Evolutionary conservation across 2,888 invertebrate species (phyloP).

Genomic region (Volucella zonaria): DNA sequence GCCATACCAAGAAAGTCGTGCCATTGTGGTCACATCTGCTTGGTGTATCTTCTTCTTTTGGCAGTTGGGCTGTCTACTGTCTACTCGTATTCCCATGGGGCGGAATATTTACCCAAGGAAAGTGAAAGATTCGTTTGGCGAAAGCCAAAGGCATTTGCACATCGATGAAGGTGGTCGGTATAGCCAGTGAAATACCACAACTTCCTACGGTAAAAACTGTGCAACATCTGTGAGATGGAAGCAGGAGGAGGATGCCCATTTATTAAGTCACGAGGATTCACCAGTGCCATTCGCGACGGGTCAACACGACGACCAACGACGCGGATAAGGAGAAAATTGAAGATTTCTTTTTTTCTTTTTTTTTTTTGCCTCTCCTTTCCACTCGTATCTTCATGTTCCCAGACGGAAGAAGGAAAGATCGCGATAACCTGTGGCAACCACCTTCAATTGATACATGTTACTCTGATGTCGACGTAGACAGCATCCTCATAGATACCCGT

Average conservation of each 20-base stretch:
- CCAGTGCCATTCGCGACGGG: conserved; percentile 56
- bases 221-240: conserved; percentile 24
- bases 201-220: conserved; percentile 18
- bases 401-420: conserved; percentile 48
- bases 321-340: conserved; percentile 59
- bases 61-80: conserved; percentile 47
- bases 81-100: conserved; percentile 35
- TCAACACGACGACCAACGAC: conserved; percentile 36
- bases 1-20: conserved; percentile 52
- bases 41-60: conserved; percentile 52
- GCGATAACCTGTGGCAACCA: conserved; percentile 64
- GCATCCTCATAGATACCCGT: conserved; percentile 21
- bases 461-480: conserved; percentile 2
- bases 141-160: conserved; percentile 56
- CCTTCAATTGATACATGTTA: conserved; percentile 64
- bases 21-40: conserved; percentile 48
- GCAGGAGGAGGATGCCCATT: conserved; percentile 52
- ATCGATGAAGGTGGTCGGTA: not conserved
- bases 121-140: conserved; percentile 69
- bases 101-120: conserved; percentile 64
- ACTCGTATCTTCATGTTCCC: conserved; percentile 8
- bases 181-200: conserved; percentile 37
- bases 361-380: conserved; percentile 15
- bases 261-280: conserved; percentile 71
- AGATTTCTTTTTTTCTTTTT: conserved; percentile 22